A percentile compares a stretch with the other conserved stretches of the same genome.
phyloP scores from a whole-genome alignment of 1,140 invertebrate genomes.

The Drosophila trapezifrons region DNA sequence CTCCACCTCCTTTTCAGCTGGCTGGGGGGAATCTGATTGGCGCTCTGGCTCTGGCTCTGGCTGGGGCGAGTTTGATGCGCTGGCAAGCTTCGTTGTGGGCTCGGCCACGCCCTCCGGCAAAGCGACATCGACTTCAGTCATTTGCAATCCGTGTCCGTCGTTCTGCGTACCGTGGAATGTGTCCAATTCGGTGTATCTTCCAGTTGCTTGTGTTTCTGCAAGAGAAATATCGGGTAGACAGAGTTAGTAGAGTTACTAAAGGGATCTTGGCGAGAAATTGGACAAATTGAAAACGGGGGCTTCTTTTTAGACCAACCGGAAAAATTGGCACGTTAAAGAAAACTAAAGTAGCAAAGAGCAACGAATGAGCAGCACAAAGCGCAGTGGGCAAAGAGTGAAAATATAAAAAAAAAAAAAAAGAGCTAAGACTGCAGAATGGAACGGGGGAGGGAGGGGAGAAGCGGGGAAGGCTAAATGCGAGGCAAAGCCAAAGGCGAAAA shows the following conservation, averaged over 20 bases:
- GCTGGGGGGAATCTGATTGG: constrained; percentile 18
- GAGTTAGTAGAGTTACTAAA: constrained; percentile 1
- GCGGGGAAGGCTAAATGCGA: constrained; percentile 11
- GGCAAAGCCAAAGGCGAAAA: constrained; percentile 42
- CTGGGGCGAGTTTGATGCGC: constrained; percentile 47
- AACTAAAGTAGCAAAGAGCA: constrained; percentile 59
- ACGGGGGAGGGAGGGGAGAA: constrained; percentile 9
- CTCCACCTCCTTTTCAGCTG: constrained; percentile 12
- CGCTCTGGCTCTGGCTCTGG: constrained; percentile 28
- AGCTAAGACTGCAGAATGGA: constrained; percentile 61
- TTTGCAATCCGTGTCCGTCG: constrained; percentile 60
- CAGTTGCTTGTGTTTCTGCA: constrained; percentile 39
- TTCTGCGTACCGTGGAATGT: constrained; percentile 66
- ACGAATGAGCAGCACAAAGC: constrained; percentile 59
- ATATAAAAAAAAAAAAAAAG: constrained; percentile 36
- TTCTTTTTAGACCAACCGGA: constrained; percentile 53
- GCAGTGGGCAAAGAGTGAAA: constrained; percentile 51
- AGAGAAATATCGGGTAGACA: neutral
- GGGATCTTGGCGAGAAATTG: constrained; percentile 16
- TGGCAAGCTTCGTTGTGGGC: constrained; percentile 72
- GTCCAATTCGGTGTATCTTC: constrained; percentile 48
- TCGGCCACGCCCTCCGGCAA: constrained; percentile 80
- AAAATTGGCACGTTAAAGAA: constrained; percentile 76
- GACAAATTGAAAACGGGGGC: constrained; percentile 12
- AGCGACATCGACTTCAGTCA: constrained; percentile 83